A percentile compares a stretch with the other conserved stretches of the same genome.
These are phyloP conservation scores for Bombus terrestris DNA, from an alignment of 1,140 invertebrate species.

Conservation along the genomic window DNA sequence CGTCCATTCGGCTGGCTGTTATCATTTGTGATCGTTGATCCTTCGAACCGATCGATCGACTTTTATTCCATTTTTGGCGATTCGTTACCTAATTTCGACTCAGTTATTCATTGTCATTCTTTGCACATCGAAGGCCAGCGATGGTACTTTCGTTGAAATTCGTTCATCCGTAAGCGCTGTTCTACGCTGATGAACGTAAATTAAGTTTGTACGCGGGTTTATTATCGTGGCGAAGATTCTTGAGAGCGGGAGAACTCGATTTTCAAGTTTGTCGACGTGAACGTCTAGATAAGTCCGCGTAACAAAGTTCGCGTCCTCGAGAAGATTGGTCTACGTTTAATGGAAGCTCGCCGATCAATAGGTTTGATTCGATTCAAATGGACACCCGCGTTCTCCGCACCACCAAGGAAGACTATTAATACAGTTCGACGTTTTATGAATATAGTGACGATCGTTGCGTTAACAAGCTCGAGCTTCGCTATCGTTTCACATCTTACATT, in stretches of 20 bases:
- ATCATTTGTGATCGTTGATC: too few species aligned
- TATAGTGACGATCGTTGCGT: background rate
- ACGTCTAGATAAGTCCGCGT: background rate
- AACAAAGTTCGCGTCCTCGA: constrained; percentile 10
- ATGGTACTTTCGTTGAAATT: background rate
- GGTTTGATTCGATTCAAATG: constrained; percentile 2
- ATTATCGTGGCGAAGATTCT: background rate
- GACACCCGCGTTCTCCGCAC: background rate
- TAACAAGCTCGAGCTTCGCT: background rate
- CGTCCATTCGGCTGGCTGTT: background rate
- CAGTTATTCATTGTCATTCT: background rate
- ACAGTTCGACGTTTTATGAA: background rate
- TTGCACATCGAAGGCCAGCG: background rate
- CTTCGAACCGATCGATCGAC: too few species aligned
- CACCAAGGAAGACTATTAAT: background rate
- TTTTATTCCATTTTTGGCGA: too few species aligned
- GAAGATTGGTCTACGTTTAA: constrained; percentile 18
- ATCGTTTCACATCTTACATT: too few species aligned
- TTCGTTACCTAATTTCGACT: background rate
- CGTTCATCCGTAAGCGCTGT: background rate
- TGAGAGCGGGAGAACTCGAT: background rate
- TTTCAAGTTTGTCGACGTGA: background rate
- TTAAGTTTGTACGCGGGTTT: constrained; percentile 2
- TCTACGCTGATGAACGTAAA: background rate
- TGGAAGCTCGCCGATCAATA: background rate